phyloP scores from a whole-genome alignment of 2,888 invertebrate species.

The Endomychus coccineus region DNA sequence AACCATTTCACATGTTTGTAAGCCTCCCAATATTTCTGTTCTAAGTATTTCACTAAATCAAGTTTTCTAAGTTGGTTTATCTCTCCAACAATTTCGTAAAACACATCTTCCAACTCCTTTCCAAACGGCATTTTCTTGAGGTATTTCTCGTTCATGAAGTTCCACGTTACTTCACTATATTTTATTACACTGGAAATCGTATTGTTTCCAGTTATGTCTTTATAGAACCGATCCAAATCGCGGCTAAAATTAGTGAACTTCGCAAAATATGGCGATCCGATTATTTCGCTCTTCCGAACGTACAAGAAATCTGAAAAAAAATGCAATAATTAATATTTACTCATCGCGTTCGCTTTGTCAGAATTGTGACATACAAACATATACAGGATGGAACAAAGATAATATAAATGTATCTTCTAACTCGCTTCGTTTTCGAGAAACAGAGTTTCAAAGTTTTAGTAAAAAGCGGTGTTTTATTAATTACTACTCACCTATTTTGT shows the following conservation, averaged over 20 bases:
- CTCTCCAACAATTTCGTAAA: constrained; percentile 55
- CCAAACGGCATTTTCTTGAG: constrained; percentile 61
- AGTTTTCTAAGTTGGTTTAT: constrained; percentile 55
- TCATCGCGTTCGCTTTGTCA: background rate
- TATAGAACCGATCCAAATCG: constrained; percentile 71
- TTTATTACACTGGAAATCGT: constrained; percentile 71
- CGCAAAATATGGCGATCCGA: constrained; percentile 74
- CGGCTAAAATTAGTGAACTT: constrained; percentile 73
- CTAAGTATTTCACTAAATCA: constrained; percentile 51
- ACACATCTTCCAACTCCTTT: constrained; percentile 55
- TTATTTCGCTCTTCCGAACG: constrained; percentile 68
- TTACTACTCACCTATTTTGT: too few species aligned
- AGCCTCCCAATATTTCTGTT: constrained; percentile 53
- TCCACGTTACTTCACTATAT: constrained; percentile 60
- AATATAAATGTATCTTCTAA: too few species aligned
- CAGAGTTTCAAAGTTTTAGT: too few species aligned
- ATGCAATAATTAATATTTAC: background rate
- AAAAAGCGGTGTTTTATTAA: too few species aligned
- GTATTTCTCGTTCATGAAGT: constrained; percentile 60
- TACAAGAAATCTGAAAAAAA: constrained; percentile 68
- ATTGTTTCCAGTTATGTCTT: constrained; percentile 70
- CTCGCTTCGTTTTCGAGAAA: too few species aligned
- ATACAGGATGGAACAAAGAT: too few species aligned
- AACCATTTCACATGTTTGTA: constrained; percentile 61
- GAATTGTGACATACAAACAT: background rate